Percentiles rank a stretch among this genome's conserved stretches.
Evolutionary conservation across 2,888 invertebrate genomes (phyloP).

Genomic region (Noctua janthe): DNA sequence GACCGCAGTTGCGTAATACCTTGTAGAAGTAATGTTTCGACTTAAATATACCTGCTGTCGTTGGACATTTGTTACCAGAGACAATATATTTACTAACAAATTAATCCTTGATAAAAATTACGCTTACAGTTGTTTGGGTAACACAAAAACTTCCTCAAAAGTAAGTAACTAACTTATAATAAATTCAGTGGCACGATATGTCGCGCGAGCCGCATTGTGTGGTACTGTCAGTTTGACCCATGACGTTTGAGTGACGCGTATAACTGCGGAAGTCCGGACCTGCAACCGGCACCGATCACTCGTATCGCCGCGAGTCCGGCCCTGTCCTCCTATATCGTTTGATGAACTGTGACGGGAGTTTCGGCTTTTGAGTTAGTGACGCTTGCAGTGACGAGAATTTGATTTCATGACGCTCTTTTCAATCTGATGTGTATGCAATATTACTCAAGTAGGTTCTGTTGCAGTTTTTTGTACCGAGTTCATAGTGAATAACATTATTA

Average conservation of each 20-base stretch:
- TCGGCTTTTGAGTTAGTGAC: conserved; percentile 24
- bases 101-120: background rate
- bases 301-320: conserved; percentile 21
- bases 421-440: background rate
- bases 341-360: conserved; percentile 21
- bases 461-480: background rate
- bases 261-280: conserved; percentile 9
- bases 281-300: conserved; percentile 29
- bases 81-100: background rate
- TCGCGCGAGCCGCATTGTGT: conserved; percentile 14
- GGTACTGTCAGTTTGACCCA: conserved; percentile 29
- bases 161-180: conserved; percentile 12
- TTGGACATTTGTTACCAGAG: background rate
- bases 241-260: conserved; percentile 50
- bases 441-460: background rate
- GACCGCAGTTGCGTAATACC: conserved; percentile 16
- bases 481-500: no score
- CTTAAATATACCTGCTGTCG: background rate
- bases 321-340: conserved; percentile 30
- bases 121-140: background rate
- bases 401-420: conserved; percentile 11
- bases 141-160: background rate
- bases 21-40: conserved; percentile 4
- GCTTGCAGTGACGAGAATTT: background rate
- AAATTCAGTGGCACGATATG: conserved; percentile 29